phyloP scores from a whole-genome alignment of 2,113 vertebrate genomes.

The Casuarius casuarius region DNA sequence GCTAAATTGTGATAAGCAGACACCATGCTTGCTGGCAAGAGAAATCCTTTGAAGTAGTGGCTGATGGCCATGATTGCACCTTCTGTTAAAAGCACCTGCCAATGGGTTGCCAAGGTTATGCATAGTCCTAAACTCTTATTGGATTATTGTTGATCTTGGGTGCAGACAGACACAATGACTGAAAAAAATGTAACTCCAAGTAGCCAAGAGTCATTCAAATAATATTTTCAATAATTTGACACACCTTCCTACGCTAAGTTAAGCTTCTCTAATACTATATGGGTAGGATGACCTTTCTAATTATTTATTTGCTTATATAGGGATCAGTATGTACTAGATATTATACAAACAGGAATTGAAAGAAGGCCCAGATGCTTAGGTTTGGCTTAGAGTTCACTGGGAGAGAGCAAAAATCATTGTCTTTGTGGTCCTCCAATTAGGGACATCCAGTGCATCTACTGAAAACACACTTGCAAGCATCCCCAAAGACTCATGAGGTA shows the following conservation, averaged over 20 bases:
- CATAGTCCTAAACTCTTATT: background rate
- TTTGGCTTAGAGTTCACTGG: background rate
- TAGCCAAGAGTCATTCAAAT: background rate
- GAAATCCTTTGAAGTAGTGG: background rate
- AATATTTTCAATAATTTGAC: background rate
- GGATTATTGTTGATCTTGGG: background rate
- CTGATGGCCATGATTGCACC: background rate
- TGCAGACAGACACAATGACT: background rate
- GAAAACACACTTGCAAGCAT: background rate
- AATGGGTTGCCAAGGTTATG: background rate
- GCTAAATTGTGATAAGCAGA: background rate
- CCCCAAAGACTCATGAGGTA: background rate
- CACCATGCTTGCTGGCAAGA: accelerated
- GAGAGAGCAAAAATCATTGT: background rate
- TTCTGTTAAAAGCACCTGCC: background rate
- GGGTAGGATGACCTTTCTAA: background rate
- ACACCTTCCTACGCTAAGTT: background rate
- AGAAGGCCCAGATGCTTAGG: background rate
- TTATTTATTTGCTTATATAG: accelerated
- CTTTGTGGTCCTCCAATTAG: background rate
- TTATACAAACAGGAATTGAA: background rate
- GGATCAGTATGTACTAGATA: background rate
- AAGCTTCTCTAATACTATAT: background rate
- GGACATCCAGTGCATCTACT: background rate
- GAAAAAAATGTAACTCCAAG: background rate